phyloP scores from a whole-genome alignment of 1,140 invertebrate species.

The Geopemphigus sp. region DNA sequence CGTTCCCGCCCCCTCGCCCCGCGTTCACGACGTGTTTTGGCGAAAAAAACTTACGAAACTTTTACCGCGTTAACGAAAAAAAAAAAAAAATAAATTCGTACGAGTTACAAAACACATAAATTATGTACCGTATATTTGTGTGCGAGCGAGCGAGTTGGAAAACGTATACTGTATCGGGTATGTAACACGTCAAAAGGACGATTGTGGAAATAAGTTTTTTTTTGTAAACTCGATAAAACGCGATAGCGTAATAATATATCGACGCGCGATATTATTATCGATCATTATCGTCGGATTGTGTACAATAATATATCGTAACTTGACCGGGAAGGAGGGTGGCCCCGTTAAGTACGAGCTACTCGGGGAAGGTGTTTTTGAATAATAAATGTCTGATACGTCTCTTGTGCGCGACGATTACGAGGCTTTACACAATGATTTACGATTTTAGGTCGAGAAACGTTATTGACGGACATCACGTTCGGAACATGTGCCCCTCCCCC shows the following conservation, averaged over 20 bases:
- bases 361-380: too few species aligned
- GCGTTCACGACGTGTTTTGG: constrained; percentile 5
- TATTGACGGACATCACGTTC: too few species aligned
- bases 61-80: constrained; percentile 1
- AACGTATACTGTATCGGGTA: neutral
- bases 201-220: neutral
- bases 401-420: too few species aligned
- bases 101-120: neutral
- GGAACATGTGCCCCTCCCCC: too few species aligned
- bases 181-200: neutral
- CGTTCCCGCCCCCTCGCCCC: neutral
- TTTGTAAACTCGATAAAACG: neutral
- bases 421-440: too few species aligned
- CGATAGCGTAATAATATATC: neutral
- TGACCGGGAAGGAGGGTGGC: too few species aligned
- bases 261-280: neutral
- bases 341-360: too few species aligned
- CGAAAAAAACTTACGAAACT: constrained; percentile 25
- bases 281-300: too few species aligned
- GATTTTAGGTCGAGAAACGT: too few species aligned
- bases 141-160: neutral
- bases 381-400: too few species aligned
- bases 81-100: neutral
- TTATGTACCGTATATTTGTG: neutral
- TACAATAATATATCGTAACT: too few species aligned